Evolutionary conservation across 1,140 invertebrate genomes (phyloP).

Genomic region (Megathymus violae): DNA sequence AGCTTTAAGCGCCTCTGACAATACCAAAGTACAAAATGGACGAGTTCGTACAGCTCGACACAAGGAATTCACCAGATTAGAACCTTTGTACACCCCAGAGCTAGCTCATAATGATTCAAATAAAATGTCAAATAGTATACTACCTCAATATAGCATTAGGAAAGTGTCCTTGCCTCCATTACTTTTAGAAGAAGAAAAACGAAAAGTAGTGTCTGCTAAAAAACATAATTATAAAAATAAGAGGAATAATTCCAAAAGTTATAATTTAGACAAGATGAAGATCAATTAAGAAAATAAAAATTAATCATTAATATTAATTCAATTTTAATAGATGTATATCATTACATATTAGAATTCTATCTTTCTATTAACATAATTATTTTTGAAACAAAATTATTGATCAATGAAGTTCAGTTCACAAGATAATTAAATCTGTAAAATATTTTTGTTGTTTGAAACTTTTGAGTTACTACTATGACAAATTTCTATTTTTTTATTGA

Average conservation of each 20-base stretch:
- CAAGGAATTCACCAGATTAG: slow-evolving; percentile 60
- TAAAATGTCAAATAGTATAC: slow-evolving; percentile 46
- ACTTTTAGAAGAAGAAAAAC: slow-evolving; percentile 68
- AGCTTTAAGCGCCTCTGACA: slow-evolving; percentile 53
- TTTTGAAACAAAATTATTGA: too few relatives aligned
- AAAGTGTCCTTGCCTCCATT: slow-evolving; percentile 80
- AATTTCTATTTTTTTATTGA: too few relatives aligned
- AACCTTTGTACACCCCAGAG: slow-evolving; percentile 68
- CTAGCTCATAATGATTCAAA: slow-evolving; percentile 47
- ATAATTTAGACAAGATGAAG: slow-evolving; percentile 39
- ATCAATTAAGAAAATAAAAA: slow-evolving; percentile 15
- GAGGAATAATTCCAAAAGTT: slow-evolving; percentile 34
- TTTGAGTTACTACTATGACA: too few relatives aligned
- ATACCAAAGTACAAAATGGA: slow-evolving; percentile 55
- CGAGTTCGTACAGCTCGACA: slow-evolving; percentile 67
- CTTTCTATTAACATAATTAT: too few relatives aligned
- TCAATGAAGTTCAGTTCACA: too few relatives aligned
- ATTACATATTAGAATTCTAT: too few relatives aligned
- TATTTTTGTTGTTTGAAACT: too few relatives aligned
- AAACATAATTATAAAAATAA: slow-evolving; percentile 55
- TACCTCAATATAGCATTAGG: slow-evolving; percentile 59
- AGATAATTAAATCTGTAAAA: too few relatives aligned
- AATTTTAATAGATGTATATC: too few relatives aligned
- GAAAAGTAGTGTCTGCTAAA: slow-evolving; percentile 64
- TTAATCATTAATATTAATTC: too few relatives aligned